Evolutionary conservation across 1,140 invertebrate genomes (phyloP), one percentile per base, ranked within the genome.

Genomic region (Drosophila melanica): DNA sequence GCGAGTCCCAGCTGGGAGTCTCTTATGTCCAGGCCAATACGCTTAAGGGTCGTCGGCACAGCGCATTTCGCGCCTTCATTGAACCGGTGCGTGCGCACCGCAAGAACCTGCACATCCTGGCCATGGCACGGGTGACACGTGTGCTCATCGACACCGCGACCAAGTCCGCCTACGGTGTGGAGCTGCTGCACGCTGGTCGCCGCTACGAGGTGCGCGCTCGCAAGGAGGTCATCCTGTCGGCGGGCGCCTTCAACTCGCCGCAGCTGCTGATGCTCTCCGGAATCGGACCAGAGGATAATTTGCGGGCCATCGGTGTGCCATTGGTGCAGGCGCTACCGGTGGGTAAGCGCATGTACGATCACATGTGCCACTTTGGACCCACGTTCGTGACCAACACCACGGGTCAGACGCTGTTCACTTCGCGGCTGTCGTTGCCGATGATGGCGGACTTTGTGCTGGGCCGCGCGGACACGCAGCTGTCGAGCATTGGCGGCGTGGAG

Each of bases 201-300:
- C 74, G 68, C 4, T 92, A 92, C 55, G 90, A 92, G 69, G 92
- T 94, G 11, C 92, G 91, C 39, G 95, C 94, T 1, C 93, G 91
- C 12, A 96, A 94, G 81, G 96, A 96, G 92, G 93, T 95, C 94
- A 95, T 95, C 37, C 50, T 95, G 8, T 94, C 95, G 37, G 96
- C 95, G 9, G 97, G 96, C 0, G 93, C 96, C 0, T 94, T 97
- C 37, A 96, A 96, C 86, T 95, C 96, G 1, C 96, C 96, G 0
- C 96, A 97, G 91, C 76, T 98, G 8, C 91, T 98, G 27, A 96
- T 97, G 95, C 92, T 97, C 0, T 96, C 95, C 1, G 97, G 97
- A 0, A 93, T 97, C 7, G 97, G 96, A 0, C 96, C 96, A 10
- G 94, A 92, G 79, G 79, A 93, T 39, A 93, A 94, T 69, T 79